phyloP scores from a whole-genome alignment of 2,797 vertebrate genomes.

The Pangasius sanitwongsei region DNA sequence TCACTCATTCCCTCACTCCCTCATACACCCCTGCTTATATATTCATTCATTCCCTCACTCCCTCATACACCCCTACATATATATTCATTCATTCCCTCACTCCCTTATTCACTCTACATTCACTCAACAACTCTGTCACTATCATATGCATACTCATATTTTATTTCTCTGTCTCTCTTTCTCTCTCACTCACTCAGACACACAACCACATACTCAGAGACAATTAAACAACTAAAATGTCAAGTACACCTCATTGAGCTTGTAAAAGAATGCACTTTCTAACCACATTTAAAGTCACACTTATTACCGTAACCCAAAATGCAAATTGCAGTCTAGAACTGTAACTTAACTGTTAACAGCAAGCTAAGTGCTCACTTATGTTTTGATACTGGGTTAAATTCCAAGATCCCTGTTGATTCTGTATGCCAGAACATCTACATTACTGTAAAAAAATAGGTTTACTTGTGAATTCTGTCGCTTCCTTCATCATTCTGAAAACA shows the following conservation, averaged over 20 bases:
- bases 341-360: conserved; percentile 7
- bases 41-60: neutral
- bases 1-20: neutral
- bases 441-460: conserved; percentile 15
- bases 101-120: too few relatives aligned
- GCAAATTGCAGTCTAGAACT: conserved; percentile 40
- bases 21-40: neutral
- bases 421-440: conserved; percentile 3
- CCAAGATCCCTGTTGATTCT: conserved; percentile 10
- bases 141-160: neutral
- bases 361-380: conserved; percentile 7
- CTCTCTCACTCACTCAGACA: conserved; percentile 18
- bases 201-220: neutral
- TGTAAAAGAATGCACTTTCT: conserved; percentile 36
- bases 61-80: too few relatives aligned
- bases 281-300: conserved; percentile 39
- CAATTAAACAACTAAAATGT: conserved; percentile 16
- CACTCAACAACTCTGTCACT: neutral
- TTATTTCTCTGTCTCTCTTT: neutral
- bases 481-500: conserved; percentile 14
- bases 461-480: neutral
- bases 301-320: conserved; percentile 39
- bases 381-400: conserved; percentile 21
- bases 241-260: conserved; percentile 21
- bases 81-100: too few relatives aligned